These are phyloP conservation scores for Clarias gariepinus DNA, from an alignment of 2,113 vertebrate species.

Conservation along the genomic window DNA sequence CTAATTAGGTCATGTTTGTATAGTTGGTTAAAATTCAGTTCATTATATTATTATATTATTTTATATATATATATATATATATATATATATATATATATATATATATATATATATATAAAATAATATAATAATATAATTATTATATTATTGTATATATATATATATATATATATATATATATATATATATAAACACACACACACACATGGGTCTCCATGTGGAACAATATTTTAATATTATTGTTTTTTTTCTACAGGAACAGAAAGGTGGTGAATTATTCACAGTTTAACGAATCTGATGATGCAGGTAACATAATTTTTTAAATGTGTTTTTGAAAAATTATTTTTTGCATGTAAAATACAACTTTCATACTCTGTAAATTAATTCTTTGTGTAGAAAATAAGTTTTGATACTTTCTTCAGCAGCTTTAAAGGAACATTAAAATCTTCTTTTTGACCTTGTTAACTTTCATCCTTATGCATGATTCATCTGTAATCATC, in stretches of 20 bases:
- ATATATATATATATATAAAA: too few species aligned
- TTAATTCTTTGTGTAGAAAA: background rate
- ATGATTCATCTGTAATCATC: background rate
- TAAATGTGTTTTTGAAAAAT: background rate
- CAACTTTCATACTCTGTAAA: background rate
- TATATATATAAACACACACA: too few species aligned
- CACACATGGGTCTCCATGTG: background rate
- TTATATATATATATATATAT: too few species aligned
- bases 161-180: too few species aligned
- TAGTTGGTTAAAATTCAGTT: too few species aligned
- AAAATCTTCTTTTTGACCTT: background rate
- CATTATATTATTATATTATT: too few species aligned
- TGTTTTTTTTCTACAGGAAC: constrained; percentile 79
- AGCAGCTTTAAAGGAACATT: background rate
- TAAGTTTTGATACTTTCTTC: background rate
- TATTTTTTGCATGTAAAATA: background rate
- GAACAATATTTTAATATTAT: background rate
- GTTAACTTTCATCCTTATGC: background rate
- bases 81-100: too few species aligned
- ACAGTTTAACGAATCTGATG: constrained; percentile 98
- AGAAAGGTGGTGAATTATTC: constrained; percentile 99
- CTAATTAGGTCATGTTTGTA: too few species aligned
- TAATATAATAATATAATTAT: too few species aligned
- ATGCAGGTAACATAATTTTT: constrained; percentile 70
- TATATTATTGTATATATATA: too few species aligned